Conservation (phyloP, 2,888 invertebrate species). For the Trisateles emortualis region DNA sequence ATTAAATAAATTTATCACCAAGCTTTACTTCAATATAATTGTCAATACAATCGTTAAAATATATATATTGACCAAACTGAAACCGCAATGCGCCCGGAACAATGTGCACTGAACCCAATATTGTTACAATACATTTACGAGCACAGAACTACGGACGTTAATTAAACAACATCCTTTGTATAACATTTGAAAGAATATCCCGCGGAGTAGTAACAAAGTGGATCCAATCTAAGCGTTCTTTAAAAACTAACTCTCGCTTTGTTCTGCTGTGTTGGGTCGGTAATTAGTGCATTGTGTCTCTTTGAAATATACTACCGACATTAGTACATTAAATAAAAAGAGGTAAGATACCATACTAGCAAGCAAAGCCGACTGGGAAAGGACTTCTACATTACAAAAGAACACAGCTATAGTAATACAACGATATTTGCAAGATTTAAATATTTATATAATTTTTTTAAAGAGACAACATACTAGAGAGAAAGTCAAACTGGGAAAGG, state of each 20-base stretch:
- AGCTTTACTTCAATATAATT: not conserved
- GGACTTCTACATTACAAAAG: no score
- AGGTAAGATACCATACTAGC: no score
- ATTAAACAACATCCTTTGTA: conserved; percentile 12
- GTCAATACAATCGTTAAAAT: no score
- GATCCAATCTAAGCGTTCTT: conserved; percentile 2
- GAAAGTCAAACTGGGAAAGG: no score
- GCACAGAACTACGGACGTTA: conserved; percentile 5
- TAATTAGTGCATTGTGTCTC: not conserved
- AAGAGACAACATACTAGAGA: no score
- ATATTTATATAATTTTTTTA: no score
- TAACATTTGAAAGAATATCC: conserved; percentile 1
- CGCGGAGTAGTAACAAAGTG: not conserved
- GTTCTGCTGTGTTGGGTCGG: not conserved
- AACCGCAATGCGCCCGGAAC: not conserved
- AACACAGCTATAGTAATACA: no score
- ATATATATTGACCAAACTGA: not conserved
- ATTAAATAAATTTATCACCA: not conserved
- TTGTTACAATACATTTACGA: conserved; percentile 10
- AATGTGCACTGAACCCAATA: not conserved
- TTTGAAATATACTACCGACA: no score
- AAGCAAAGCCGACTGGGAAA: no score
- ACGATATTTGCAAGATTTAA: not conserved
- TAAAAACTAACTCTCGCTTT: not conserved
- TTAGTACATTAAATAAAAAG: no score